phyloP scores from a whole-genome alignment of 2,797 vertebrate species.

The Eupleurogrammus muticus region DNA sequence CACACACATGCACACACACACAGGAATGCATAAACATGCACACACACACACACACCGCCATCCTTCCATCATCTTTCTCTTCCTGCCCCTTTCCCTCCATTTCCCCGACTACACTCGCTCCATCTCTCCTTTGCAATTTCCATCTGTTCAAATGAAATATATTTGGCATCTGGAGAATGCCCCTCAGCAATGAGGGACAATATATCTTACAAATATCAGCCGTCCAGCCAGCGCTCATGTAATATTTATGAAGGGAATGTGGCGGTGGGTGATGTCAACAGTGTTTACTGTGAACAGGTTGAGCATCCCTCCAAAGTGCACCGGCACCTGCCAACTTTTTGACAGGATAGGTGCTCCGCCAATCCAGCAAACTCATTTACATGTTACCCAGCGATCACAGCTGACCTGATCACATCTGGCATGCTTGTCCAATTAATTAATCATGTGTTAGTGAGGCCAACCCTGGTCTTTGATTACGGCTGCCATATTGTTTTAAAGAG shows the following conservation, averaged over 20 bases:
- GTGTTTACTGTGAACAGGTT: constrained; percentile 74
- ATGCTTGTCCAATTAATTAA: constrained; percentile 76
- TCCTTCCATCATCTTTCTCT: constrained; percentile 52
- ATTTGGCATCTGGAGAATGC: constrained; percentile 80
- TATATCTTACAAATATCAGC: constrained; percentile 84
- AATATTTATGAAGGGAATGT: constrained; percentile 81
- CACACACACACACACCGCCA: constrained; percentile 8
- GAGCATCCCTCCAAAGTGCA: constrained; percentile 67
- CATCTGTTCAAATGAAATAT: constrained; percentile 83
- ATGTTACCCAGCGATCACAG: constrained; percentile 57
- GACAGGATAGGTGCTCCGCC: constrained; percentile 58
- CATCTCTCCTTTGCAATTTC: constrained; percentile 74
- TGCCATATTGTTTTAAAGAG: constrained; percentile 70
- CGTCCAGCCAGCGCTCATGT: constrained; percentile 70
- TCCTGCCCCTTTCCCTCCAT: constrained; percentile 45
- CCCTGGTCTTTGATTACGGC: constrained; percentile 62
- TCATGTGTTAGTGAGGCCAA: constrained; percentile 66
- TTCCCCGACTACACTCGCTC: constrained; percentile 47
- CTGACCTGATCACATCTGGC: constrained; percentile 77
- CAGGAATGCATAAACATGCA: not conserved
- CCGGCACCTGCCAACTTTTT: constrained; percentile 68
- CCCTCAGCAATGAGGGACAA: constrained; percentile 78
- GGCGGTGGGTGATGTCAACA: constrained; percentile 73
- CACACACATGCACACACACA: not conserved
- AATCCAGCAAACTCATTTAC: constrained; percentile 68